Evolutionary conservation across 2,888 invertebrate genomes (phyloP), one percentile per base, ranked within the genome.

Genomic region (Podotricha telesiphe): DNA sequence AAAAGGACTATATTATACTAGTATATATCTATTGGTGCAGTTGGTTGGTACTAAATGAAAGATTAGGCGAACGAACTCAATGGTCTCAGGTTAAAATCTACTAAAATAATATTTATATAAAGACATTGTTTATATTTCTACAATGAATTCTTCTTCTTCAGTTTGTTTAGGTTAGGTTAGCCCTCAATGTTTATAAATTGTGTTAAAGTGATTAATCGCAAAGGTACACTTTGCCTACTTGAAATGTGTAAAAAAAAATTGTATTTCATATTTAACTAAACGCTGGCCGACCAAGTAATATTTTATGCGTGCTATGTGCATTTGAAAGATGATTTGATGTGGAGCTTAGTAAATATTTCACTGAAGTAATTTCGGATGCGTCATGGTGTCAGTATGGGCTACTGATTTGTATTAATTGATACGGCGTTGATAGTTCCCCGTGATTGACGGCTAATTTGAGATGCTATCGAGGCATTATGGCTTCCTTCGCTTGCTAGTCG

Each of bases 331-430:
- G n/a, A 28, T 45, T 45, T 59, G 87, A 87, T 85, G 78, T 81
- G 82, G 82, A 79, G 82, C 86, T 86, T 85, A 87, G 86, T 82
- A 82, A 80, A 83, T 77, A 85, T 88, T 86, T 90, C 90, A 90
- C 86, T 89, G 88, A 86, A 83, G 80, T 85, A 87, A 89, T 89
- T 85, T 78, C 75, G 81, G 79, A 75, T 81, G 80, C 84, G 86
- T 84, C 59, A 45, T 28, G 59, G 59, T 45, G 22, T 45, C 85
- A 79, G 82, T 83, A 79, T 79, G 78, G 79, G 90, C 91, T 91
- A 91, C 92, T 86, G 91, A 89, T 91, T 88, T 84, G 83, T 83
- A 86, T 87, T 91, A 92, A 93, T 92, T 92, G 91, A 91, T 91
- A 87, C 79, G 81, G 83, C 82, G 79, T 87, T 89, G 90, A 89